Base-by-base conservation (phyloP, 2,888 invertebrate species). In the Tuberolachnus salignus region DNA sequence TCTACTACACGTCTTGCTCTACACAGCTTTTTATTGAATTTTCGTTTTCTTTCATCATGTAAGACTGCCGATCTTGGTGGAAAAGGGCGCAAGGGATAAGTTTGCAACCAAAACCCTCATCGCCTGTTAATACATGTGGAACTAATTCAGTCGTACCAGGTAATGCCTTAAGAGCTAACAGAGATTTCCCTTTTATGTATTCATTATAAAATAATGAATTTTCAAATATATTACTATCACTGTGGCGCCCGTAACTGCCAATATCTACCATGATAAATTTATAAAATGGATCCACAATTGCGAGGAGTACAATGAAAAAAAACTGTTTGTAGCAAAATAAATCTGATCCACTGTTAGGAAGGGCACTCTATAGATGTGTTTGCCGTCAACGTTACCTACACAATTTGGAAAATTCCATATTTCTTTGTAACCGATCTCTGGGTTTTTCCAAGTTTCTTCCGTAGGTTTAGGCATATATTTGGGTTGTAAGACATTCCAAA, bases 51-150 rank as follows among this genome's bases (percentile, higher is more conserved):
- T 69, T 73, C 78, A 82, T 82, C 82, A 69, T 82, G 74, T 72
- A 61, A 71, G 81, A 80, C 81, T 82, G 73, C 80, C 75, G 34
- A 26, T 19, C 51, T 67, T 2, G 83, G 80, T 2, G 83, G 80
- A 59, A 42, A 81, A 55, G 75, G 82, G 16, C 80, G 63, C 73
- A 82, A 67, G 75, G 82, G 57, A 49, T 81, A 81, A 42, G 75
- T 64, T 72, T 80, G 64, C 19, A 82, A 55, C 67, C 69, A 82
- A 82, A 84, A 73, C 82, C 83, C 82, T 83, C 83, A 82, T 84
- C 83, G 71, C 82, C 84, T 75, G 83, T 49, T 81, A 84, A 49
- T 80, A 83, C 83, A 82, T 82, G 82, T 81, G 83, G 84, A 78
- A 81, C 81, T 80, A 57, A 81, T 80, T 82, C 82, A 57, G 82